Percentiles rank a stretch among this genome's conserved stretches.
Conservation (phyloP, 2,888 invertebrate genomes). For the Lycophotia porphyrea region DNA sequence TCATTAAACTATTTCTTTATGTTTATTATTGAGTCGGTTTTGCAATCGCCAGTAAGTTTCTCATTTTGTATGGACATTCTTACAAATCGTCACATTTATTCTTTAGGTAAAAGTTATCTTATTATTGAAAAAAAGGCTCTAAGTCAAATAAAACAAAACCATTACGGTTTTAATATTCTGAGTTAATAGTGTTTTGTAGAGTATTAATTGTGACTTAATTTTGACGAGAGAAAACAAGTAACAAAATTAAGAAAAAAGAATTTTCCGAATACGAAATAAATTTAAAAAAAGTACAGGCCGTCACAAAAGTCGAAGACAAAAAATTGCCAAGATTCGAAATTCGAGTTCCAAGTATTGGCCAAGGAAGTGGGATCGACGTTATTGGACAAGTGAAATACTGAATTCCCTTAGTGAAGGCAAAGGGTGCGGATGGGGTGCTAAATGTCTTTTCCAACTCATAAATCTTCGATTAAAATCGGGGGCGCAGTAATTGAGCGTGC, state of each 20-base stretch:
- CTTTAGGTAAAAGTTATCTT: neutral
- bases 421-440: slow-evolving; percentile 76
- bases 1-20: neutral
- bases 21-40: neutral
- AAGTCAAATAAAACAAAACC: neutral
- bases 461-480: slow-evolving; percentile 75
- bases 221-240: slow-evolving; percentile 13
- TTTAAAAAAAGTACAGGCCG: slow-evolving; percentile 35
- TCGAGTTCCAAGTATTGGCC: slow-evolving; percentile 31
- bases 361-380: slow-evolving; percentile 51
- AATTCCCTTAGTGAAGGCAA: slow-evolving; percentile 69
- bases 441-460: slow-evolving; percentile 76
- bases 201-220: slow-evolving; percentile 25
- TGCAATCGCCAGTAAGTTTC: neutral
- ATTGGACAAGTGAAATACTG: slow-evolving; percentile 71
- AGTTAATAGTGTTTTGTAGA: slow-evolving; percentile 21
- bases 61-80: neutral
- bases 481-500: slow-evolving; percentile 70
- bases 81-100: neutral
- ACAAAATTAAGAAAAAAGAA: slow-evolving; percentile 15
- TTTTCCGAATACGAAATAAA: slow-evolving; percentile 17
- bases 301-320: slow-evolving; percentile 4
- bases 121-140: neutral
- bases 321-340: slow-evolving; percentile 25
- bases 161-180: neutral